Base-by-base conservation (phyloP, 2,888 invertebrate species). In the Zele albiditarsus region DNA sequence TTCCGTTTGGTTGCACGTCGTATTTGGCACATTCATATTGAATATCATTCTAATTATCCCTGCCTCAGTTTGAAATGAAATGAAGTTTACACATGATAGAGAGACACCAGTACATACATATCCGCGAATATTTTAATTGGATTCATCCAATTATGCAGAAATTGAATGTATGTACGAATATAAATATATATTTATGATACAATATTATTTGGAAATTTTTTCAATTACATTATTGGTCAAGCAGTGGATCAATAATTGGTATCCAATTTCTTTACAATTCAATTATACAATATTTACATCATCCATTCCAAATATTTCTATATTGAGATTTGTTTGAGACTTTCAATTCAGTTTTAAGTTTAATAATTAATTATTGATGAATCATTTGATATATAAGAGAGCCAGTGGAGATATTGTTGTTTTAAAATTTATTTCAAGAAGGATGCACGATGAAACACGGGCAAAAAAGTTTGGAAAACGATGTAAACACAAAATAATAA, bases 231-330 rank as follows among this genome's bases (percentile, higher is more conserved):
- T 78, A 77, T 84, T 84, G 84, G 83, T 84, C 84, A 83, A 84
- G 83, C 82, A 69, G 66, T 81, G 69, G 53, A 76, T 80, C 78
- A 77, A 79, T 80, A 42, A 73, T 74, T 33, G 74, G 58, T 46
- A 73, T 75, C 46, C 23, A 38, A 63, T 46, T 78, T 81, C 75
- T 82, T 84, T 84, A 84, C 80, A 83, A 79, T 76, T 81, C 73
- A 77, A 83, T 53, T 85, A 46, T 84, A 84, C 84, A 85, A 77
- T 85, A 85, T 85, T 82, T 85, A 84, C 85, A 85, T 20, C 57
- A 80, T 75, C 67, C 72, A 38, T 20, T 38, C 27, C 8, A 58
- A 57, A 58, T 25, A 69, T 25, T 58, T 38, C 14, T 58, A 20
- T 38, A 57, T 69, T 69, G 38, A 33, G 58, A 69, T 57, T 69